Base-by-base conservation (phyloP, 2,888 invertebrate species). In the Sminthurinus aureus region DNA sequence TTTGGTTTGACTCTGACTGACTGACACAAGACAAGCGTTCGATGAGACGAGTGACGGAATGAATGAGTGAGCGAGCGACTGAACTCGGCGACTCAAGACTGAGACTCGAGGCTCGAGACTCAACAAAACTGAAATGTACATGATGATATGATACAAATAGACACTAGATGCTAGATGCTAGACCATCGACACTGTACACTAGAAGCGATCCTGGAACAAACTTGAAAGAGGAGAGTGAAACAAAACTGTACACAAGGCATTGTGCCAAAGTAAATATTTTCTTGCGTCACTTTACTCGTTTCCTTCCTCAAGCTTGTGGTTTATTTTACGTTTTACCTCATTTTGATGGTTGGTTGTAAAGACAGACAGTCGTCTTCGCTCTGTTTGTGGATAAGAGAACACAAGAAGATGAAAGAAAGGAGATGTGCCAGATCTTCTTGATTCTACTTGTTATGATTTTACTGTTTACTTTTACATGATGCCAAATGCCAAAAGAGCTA, bases 321-420 rank as follows among this genome's bases (percentile, higher is more conserved):
- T 76, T 76, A 76, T 76, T 76, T 76, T 76, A 76, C 75, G 75
- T 75, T 75, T 52, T 75, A 52, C 76, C 76, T 58, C 76, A 52
- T 76, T 76, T 76, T 58, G 76, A 76, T 76, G 76, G 76, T 52
- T 76, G 58, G 58, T 20, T 76, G 76, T 76, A 76, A 76, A 76
- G 71, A 26, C 76, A 38, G 38, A 4, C 38, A 38, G 38, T 4
- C 38, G 20, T 58, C 58, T 76, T 58, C n/a, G 58, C 22, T 58
- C 76, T 15, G 50, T n/a, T 0, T 20, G 76, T 58, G n/a, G 20
- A 58, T 58, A 58, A 13, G 58, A 52, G 76, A n/a, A n/a, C n/a
- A n/a, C n/a, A n/a, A n/a, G n/a, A 76, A 58, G 22, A 24, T 9
- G 76, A 58, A 58, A n/a, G 26, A 24, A 12, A 51, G 22, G 13